Evolutionary conservation across 1,140 invertebrate genomes (phyloP).

Genomic region (Pinna nobilis): DNA sequence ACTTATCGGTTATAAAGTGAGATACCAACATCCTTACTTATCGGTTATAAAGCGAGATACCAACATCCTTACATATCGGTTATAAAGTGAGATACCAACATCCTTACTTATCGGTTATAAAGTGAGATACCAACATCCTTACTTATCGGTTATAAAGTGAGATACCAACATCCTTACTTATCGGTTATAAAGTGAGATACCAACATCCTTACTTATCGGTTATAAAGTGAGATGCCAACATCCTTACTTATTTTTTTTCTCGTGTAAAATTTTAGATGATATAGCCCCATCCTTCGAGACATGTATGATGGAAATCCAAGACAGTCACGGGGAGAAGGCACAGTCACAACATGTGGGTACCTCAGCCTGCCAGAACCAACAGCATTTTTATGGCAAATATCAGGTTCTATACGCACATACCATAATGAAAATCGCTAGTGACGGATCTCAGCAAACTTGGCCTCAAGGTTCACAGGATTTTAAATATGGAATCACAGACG

Average conservation of each 20-base stretch:
- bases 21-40: too few species aligned
- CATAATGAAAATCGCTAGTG: neutral
- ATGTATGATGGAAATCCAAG: constrained; percentile 16
- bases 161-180: too few species aligned
- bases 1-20: too few species aligned
- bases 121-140: too few species aligned
- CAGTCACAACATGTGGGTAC: neutral
- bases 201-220: neutral
- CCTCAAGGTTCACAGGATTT: neutral
- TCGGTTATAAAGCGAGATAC: too few species aligned
- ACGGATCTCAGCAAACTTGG: neutral
- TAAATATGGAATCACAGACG: neutral
- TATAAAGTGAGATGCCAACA: neutral
- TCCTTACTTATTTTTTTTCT: neutral
- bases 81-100: too few species aligned
- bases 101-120: too few species aligned
- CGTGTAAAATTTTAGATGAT: neutral
- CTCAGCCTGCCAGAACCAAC: neutral
- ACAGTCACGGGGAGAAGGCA: constrained; percentile 16
- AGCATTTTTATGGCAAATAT: constrained; percentile 18
- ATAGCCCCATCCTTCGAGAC: neutral
- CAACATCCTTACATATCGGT: too few species aligned
- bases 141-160: too few species aligned
- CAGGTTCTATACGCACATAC: neutral
- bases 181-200: too few species aligned